These are phyloP conservation scores for Hybos culiciformis DNA, from an alignment of 2,888 invertebrate genomes.

Conservation along the genomic window DNA sequence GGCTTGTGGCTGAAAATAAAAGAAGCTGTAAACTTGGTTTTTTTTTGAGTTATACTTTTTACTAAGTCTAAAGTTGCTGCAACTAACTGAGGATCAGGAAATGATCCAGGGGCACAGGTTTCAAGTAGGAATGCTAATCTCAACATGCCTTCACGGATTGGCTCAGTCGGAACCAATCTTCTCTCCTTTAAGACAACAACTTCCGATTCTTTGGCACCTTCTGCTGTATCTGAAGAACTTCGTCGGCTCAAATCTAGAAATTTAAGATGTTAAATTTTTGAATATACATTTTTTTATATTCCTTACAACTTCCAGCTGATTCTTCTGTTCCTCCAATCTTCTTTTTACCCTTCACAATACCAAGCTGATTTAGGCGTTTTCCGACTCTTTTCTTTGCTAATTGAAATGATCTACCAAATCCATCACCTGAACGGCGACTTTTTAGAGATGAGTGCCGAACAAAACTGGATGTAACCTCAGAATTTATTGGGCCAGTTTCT, in stretches of 20 bases:
- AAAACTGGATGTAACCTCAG: slow-evolving; percentile 42
- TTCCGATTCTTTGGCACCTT: slow-evolving; percentile 70
- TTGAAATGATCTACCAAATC: slow-evolving; percentile 52
- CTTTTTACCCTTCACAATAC: slow-evolving; percentile 72
- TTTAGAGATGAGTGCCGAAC: slow-evolving; percentile 39
- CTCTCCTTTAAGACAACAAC: slow-evolving; percentile 79
- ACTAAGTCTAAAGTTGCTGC: slow-evolving; percentile 91
- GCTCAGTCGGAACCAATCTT: slow-evolving; percentile 62
- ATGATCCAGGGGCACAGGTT: slow-evolving; percentile 87
- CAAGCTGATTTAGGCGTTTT: slow-evolving; percentile 72
- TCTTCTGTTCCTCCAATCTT: slow-evolving; percentile 83
- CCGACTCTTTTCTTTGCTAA: slow-evolving; percentile 81
- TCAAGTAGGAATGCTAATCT: slow-evolving; percentile 86
- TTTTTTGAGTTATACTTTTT: slow-evolving; percentile 13
- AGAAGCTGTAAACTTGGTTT: neutral
- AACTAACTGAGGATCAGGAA: slow-evolving; percentile 92
- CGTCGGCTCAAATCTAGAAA: slow-evolving; percentile 54
- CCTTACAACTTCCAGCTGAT: slow-evolving; percentile 59
- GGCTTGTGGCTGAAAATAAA: slow-evolving; percentile 61
- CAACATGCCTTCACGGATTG: slow-evolving; percentile 76
- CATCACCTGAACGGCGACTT: slow-evolving; percentile 33
- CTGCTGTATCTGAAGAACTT: slow-evolving; percentile 69
- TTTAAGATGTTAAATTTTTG: neutral
- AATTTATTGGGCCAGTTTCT: slow-evolving; percentile 42
- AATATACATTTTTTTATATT: neutral